Evolutionary conservation across 2,797 vertebrate species (phyloP).

Genomic region (Hydrocynus forskahlii): DNA sequence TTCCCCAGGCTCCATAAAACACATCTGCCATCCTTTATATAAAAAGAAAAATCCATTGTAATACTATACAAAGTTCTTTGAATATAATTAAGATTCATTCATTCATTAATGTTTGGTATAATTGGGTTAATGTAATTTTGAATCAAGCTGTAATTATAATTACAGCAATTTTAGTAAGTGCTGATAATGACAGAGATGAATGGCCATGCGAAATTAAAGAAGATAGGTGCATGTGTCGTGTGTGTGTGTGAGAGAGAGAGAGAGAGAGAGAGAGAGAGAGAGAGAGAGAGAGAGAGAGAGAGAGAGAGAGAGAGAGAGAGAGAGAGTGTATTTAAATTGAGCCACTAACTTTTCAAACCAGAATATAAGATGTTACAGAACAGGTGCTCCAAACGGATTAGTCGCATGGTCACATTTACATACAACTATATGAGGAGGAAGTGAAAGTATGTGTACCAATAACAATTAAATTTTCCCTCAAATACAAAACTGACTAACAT

Average conservation of each 20-base stretch:
- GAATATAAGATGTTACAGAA: no score
- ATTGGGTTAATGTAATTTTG: slow-evolving; percentile 3
- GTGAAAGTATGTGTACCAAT: no score
- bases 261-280: no score
- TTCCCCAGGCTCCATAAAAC: neutral
- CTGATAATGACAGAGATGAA: neutral
- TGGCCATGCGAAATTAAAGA: neutral
- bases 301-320: no score
- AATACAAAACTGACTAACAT: no score
- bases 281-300: no score
- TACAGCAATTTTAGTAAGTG: slow-evolving; percentile 5
- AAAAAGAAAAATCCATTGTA: neutral
- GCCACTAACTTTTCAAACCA: neutral
- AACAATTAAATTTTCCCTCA: no score
- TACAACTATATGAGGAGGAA: no score
- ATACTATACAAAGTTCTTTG: neutral
- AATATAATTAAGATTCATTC: neutral
- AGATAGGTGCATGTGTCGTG: neutral
- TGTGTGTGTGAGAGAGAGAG: neutral
- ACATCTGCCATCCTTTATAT: neutral
- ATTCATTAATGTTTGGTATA: neutral
- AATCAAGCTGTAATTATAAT: neutral
- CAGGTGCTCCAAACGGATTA: neutral
- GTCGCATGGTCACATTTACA: neutral
- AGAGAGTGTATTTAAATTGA: neutral